A percentile compares a stretch with the other conserved stretches of the same genome.
Evolutionary conservation across 2,888 invertebrate species (phyloP).

Genomic region (Rhimphoctona megacephalus): DNA sequence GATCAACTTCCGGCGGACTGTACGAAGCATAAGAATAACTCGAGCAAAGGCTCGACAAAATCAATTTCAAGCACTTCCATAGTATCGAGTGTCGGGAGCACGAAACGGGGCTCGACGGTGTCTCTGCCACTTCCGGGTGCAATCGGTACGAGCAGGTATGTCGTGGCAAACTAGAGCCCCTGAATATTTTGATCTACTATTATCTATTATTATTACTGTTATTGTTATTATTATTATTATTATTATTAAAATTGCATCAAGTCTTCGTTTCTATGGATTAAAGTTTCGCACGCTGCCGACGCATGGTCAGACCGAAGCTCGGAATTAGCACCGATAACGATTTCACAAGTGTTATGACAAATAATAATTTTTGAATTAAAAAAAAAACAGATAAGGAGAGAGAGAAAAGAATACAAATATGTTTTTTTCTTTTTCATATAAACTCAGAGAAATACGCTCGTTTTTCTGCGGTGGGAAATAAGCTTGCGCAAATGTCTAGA

Average conservation of each 20-base stretch:
- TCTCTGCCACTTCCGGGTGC: conserved; percentile 80
- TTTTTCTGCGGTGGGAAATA: conserved; percentile 43
- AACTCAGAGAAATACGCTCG: conserved; percentile 46
- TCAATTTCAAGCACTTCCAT: conserved; percentile 81
- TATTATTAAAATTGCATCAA: conserved; percentile 75
- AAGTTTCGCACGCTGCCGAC: conserved; percentile 81
- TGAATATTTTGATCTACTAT: conserved; percentile 46
- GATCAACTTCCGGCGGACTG: conserved; percentile 93
- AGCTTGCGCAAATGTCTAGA: conserved; percentile 68
- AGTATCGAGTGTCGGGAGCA: conserved; percentile 76
- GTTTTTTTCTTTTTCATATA: background rate
- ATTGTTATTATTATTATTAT: conserved; percentile 63
- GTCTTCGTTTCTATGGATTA: conserved; percentile 79
- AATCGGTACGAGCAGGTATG: conserved; percentile 82
- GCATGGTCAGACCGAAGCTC: conserved; percentile 79
- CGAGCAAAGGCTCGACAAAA: conserved; percentile 82
- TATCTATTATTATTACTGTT: conserved; percentile 59
- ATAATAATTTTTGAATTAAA: conserved; percentile 16
- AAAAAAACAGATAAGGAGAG: conserved; percentile 9
- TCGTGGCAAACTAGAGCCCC: conserved; percentile 37
- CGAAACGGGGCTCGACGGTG: conserved; percentile 82
- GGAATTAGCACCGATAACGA: conserved; percentile 72
- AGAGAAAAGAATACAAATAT: too few species aligned
- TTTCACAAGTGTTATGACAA: conserved; percentile 59
- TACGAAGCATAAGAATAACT: conserved; percentile 87